Base-by-base conservation (phyloP, 2,888 invertebrate species). In the Ormyrus labotus region DNA sequence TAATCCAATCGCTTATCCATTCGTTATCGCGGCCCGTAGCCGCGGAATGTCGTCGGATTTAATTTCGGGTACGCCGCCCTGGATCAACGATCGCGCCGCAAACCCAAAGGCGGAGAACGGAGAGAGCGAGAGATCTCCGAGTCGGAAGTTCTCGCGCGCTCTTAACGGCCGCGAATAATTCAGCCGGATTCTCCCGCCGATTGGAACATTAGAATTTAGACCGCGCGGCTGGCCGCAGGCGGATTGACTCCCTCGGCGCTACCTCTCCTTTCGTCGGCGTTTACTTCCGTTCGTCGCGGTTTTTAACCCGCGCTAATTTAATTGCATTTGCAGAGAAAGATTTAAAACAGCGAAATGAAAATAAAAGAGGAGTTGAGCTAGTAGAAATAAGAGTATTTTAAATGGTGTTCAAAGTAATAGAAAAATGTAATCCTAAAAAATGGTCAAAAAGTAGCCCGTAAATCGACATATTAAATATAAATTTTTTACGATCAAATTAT, bases 151-250 rank as follows among this genome's bases (percentile, higher is more conserved):
- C 47, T 47, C 13, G 19, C 19, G 19, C 47, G 57, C 8, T 50
- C 34, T 19, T 60, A 34, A 7, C 6, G 51, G n/a, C 34, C n/a
- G 11, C 47, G 71, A 71, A 71, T 71, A 71, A 71, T 71, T 61
- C 51, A 71, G 71, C 0, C 34, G n/a, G 57, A 61, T 34, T 51
- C 60, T 34, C 34, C 11, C 60, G 34, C 51, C 61, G 51, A 50
- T 60, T 51, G 58, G 60, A 51, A 71, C 50, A 71, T 71, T 61
- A 60, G 61, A 71, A 61, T 71, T 60, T 61, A 61, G 61, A 19
- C 19, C 19, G 19, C 19, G 19, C 19, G 19, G 19, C 19, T 19
- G 5, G 51, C 34, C 61, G 13, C 51, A 5, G 50, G n/a, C 51
- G 51, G 58, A 69, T 69, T 19, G 19, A 19, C 19, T 19, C 19